Evolutionary conservation across 2,797 vertebrate species (phyloP).

Genomic region (Huso huso): DNA sequence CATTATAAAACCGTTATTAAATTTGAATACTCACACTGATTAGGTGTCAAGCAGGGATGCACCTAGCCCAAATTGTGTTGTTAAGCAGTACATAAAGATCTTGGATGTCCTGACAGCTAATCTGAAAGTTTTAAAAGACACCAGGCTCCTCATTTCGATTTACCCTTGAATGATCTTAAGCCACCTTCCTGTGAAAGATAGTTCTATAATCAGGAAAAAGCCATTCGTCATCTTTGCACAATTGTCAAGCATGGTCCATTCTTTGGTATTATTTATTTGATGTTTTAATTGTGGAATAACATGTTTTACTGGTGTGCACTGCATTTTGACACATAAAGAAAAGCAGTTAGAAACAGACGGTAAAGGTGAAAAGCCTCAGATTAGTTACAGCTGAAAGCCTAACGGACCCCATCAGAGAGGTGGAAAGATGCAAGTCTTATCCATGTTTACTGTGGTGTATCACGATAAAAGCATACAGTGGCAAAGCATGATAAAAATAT

Average conservation of each 20-base stretch:
- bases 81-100: slow-evolving; percentile 3
- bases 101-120: not conserved
- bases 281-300: slow-evolving; percentile 36
- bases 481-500: too few species aligned
- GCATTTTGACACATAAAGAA: not conserved
- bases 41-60: not conserved
- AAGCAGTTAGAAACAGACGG: too few species aligned
- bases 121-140: not conserved
- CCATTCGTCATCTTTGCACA: slow-evolving; percentile 27
- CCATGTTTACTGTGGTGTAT: too few species aligned
- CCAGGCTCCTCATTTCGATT: not conserved
- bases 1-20: slow-evolving; percentile 2
- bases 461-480: too few species aligned
- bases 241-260: slow-evolving; percentile 29
- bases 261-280: slow-evolving; percentile 32
- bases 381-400: too few species aligned
- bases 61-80: not conserved
- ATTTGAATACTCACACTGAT: slow-evolving; percentile 2
- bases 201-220: slow-evolving; percentile 20
- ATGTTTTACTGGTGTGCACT: slow-evolving; percentile 13
- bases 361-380: too few species aligned
- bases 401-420: too few species aligned
- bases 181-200: slow-evolving; percentile 25
- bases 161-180: slow-evolving; percentile 5
- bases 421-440: too few species aligned